These are phyloP conservation scores for Lamellibrachia satsuma DNA, from an alignment of 2,888 invertebrate species.

Conservation along the genomic window DNA sequence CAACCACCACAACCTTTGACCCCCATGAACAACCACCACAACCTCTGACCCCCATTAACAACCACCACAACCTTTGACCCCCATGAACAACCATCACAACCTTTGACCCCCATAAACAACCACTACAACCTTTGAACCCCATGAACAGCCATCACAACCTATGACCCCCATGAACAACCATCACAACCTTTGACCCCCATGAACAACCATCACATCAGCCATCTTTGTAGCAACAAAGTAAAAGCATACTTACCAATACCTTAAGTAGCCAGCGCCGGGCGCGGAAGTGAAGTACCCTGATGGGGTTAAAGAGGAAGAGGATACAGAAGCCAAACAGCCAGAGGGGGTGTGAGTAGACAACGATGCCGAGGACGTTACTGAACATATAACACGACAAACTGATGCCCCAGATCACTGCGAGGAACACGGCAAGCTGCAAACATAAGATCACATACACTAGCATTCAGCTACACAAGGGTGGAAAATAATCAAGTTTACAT, in stretches of 20 bases:
- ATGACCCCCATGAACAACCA: too few relatives aligned
- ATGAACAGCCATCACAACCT: too few relatives aligned
- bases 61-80: too few relatives aligned
- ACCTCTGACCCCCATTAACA: too few relatives aligned
- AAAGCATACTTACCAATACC: constrained; percentile 75
- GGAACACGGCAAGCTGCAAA: constrained; percentile 76
- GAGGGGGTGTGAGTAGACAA: constrained; percentile 91
- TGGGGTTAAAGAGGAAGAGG: constrained; percentile 88
- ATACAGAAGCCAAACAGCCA: constrained; percentile 79
- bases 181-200: neutral
- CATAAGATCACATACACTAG: neutral
- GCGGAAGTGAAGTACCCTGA: constrained; percentile 89
- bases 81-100: too few relatives aligned
- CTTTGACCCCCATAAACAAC: too few relatives aligned
- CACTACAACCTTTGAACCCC: too few relatives aligned
- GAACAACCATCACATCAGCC: neutral
- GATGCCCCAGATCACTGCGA: constrained; percentile 91
- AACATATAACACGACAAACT: constrained; percentile 87
- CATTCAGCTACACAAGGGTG: neutral
- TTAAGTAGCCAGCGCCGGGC: constrained; percentile 93
- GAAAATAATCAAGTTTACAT: too few relatives aligned
- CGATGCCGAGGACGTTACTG: constrained; percentile 84
- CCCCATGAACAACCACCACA: too few relatives aligned
- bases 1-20: too few relatives aligned
- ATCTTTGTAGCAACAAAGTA: neutral